Conservation (phyloP, 1,140 invertebrate species). For the Musca vetustissima region DNA sequence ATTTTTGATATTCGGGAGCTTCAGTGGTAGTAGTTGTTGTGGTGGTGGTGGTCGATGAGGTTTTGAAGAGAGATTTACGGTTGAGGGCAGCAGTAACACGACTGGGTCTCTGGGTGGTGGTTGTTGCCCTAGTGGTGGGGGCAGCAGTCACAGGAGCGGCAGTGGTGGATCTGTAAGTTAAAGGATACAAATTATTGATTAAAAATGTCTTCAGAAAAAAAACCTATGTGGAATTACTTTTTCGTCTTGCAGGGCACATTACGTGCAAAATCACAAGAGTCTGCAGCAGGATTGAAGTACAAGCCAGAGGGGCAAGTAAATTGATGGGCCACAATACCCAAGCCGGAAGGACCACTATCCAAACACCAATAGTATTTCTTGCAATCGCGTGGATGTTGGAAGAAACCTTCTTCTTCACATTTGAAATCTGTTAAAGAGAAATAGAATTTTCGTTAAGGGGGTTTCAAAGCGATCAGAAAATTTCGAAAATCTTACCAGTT, state of each 20-base stretch:
- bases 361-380: conserved; percentile 96
- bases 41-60: conserved; percentile 48
- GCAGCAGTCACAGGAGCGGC: conserved; percentile 58
- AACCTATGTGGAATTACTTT: conserved; percentile 48
- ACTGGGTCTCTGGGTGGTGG: conserved; percentile 49
- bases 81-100: conserved; percentile 42
- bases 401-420: conserved; percentile 92
- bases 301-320: conserved; percentile 91
- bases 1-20: conserved; percentile 63
- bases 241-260: conserved; percentile 76
- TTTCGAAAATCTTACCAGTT: conserved; percentile 66
- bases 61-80: conserved; percentile 35
- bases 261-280: conserved; percentile 88
- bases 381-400: conserved; percentile 88
- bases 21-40: conserved; percentile 52
- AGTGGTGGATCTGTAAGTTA: conserved; percentile 55
- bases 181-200: conserved; percentile 26
- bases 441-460: too few species aligned
- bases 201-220: too few species aligned
- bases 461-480: too few species aligned
- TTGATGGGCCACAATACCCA: conserved; percentile 88
- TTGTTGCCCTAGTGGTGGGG: conserved; percentile 43
- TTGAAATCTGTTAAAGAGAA: conserved; percentile 71
- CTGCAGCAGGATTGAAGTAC: conserved; percentile 87
- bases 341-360: conserved; percentile 82